A percentile compares a stretch with the other conserved stretches of the same genome.
These are phyloP conservation scores for Orthochromis indermauri DNA, from an alignment of 2,113 vertebrate genomes.

Conservation along the genomic window DNA sequence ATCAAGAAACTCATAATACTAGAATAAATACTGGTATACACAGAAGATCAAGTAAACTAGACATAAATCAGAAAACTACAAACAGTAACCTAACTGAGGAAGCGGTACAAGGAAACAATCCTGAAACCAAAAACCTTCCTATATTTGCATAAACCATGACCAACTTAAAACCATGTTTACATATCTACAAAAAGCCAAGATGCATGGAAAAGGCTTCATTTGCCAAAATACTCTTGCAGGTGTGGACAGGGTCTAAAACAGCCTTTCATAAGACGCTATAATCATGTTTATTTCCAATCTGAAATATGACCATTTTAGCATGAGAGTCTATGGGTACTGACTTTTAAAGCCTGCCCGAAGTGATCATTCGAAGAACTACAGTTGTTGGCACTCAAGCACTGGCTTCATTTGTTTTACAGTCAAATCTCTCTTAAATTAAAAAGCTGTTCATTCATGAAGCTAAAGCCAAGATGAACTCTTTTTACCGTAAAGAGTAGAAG, in stretches of 20 bases:
- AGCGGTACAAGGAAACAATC: background rate
- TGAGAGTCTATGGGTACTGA: background rate
- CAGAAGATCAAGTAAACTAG: background rate
- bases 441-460: background rate
- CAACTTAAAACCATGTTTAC: background rate
- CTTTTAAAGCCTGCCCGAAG: background rate
- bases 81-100: background rate
- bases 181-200: background rate
- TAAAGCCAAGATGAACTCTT: background rate
- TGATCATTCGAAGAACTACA: background rate
- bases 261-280: fast-evolving
- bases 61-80: background rate
- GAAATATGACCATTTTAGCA: background rate
- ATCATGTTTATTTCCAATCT: background rate
- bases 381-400: background rate
- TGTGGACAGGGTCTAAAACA: background rate
- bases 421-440: background rate
- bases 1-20: background rate
- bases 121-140: background rate
- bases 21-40: background rate
- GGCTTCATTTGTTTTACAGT: background rate
- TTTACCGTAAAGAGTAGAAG: background rate
- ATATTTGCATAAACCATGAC: background rate
- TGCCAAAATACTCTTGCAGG: background rate
- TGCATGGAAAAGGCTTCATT: background rate